Evolutionary conservation across 1,140 invertebrate species (phyloP).

Genomic region (Drosophila kanapiae): DNA sequence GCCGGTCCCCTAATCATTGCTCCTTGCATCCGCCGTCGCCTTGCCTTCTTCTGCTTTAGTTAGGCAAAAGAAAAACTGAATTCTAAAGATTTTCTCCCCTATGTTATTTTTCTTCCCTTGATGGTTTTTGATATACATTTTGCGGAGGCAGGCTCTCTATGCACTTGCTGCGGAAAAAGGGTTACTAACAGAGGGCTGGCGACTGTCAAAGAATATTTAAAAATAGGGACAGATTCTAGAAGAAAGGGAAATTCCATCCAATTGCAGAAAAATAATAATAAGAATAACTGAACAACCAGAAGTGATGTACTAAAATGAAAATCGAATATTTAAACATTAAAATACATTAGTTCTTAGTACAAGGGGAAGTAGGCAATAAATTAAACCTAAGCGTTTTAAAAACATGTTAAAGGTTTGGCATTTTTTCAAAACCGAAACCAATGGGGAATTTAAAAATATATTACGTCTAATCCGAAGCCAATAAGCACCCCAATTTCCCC

Average conservation of each 20-base stretch:
- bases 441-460: conserved; percentile 31
- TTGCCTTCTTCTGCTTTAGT: conserved; percentile 49
- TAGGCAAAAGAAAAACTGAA: conserved; percentile 52
- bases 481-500: conserved; percentile 29
- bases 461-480: conserved; percentile 21
- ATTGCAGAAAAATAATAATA: not conserved
- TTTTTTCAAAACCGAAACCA: conserved; percentile 15
- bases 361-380: not conserved
- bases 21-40: conserved; percentile 15
- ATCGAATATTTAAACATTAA: not conserved
- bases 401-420: not conserved
- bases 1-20: conserved; percentile 62
- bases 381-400: not conserved
- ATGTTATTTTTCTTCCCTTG: conserved; percentile 41
- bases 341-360: not conserved
- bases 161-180: conserved; percentile 18
- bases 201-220: conserved; percentile 3
- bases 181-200: conserved; percentile 15
- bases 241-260: not conserved
- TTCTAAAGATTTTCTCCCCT: conserved; percentile 72
- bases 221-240: conserved; percentile 3
- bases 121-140: conserved; percentile 43
- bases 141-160: conserved; percentile 1
- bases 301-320: not conserved
- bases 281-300: not conserved